A percentile compares a stretch with the other conserved stretches of the same genome.
Conservation (phyloP, 2,113 vertebrate species). For the Xyrauchen texanus region DNA sequence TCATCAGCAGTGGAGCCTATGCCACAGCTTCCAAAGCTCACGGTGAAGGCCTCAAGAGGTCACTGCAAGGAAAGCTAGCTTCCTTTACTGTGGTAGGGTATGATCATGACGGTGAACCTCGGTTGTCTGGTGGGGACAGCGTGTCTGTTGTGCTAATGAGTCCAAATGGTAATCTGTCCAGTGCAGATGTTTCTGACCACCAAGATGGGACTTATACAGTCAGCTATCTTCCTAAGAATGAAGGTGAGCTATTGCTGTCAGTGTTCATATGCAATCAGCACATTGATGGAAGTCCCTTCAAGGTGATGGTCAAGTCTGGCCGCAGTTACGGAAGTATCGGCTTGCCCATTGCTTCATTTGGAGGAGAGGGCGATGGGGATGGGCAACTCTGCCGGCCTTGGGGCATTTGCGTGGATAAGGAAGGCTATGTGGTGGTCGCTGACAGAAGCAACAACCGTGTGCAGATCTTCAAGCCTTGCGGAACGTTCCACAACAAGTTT, state of each 20-base stretch:
- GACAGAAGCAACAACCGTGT: slow-evolving; percentile 98
- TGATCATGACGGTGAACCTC: slow-evolving; percentile 91
- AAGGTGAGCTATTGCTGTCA: slow-evolving; percentile 93
- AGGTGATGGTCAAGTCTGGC: slow-evolving; percentile 90
- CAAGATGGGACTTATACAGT: slow-evolving; percentile 92
- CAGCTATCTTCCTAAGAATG: slow-evolving; percentile 88
- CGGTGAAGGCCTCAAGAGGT: slow-evolving; percentile 89
- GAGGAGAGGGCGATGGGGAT: slow-evolving; percentile 88
- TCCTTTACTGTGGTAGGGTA: slow-evolving; percentile 95
- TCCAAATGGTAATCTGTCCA: slow-evolving; percentile 84
- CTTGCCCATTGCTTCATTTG: slow-evolving; percentile 85
- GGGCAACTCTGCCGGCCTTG: slow-evolving; percentile 96
- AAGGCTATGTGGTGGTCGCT: slow-evolving; percentile 93
- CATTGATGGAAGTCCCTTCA: slow-evolving; percentile 96
- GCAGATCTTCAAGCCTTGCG: slow-evolving; percentile 96
- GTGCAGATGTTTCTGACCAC: slow-evolving; percentile 87
- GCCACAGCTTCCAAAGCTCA: slow-evolving; percentile 93
- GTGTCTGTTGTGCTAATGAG: slow-evolving; percentile 86
- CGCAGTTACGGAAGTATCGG: slow-evolving; percentile 91
- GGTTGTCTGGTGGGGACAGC: slow-evolving; percentile 89
- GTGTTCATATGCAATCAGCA: slow-evolving; percentile 96
- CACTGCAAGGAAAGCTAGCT: slow-evolving; percentile 89
- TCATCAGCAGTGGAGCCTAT: slow-evolving; percentile 95
- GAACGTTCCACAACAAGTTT: slow-evolving; percentile 94
- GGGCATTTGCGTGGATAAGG: slow-evolving; percentile 96